Conservation (phyloP, 2,113 vertebrate genomes). For the Peucedramus taeniatus region DNA sequence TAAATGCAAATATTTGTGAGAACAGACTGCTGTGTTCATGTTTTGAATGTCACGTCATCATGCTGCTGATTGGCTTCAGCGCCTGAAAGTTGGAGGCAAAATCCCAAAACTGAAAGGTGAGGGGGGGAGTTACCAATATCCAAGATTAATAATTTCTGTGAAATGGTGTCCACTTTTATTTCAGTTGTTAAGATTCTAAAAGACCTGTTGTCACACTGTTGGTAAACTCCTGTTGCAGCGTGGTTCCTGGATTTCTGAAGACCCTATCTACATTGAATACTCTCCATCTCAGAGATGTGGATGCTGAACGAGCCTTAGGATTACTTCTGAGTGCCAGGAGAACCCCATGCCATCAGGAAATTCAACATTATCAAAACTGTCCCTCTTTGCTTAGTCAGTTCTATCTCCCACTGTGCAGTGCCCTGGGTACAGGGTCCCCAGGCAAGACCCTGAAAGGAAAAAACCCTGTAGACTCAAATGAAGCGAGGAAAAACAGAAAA, state of each 20-base stretch:
- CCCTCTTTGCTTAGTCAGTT: neutral
- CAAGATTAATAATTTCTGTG: neutral
- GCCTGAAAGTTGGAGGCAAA: neutral
- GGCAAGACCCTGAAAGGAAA: neutral
- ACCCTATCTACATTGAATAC: neutral
- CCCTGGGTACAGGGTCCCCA: neutral
- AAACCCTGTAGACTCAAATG: neutral
- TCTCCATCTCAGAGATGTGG: neutral
- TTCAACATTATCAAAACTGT: neutral
- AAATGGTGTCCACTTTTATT: neutral
- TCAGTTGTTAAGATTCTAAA: neutral
- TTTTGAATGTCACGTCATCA: neutral
- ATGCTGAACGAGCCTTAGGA: neutral
- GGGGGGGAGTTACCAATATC: accelerated
- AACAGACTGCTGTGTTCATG: neutral
- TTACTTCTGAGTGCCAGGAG: neutral
- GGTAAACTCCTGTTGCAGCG: neutral
- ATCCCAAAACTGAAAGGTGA: neutral
- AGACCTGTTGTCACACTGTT: neutral
- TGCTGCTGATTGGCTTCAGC: neutral
- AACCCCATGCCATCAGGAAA: neutral
- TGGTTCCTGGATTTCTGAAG: neutral
- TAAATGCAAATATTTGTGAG: neutral
- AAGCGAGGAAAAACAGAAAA: neutral
- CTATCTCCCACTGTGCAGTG: neutral